Evolutionary conservation across 2,113 vertebrate species (phyloP), one percentile per base, ranked within the genome.

Genomic region (Hydrolagus affinis): DNA sequence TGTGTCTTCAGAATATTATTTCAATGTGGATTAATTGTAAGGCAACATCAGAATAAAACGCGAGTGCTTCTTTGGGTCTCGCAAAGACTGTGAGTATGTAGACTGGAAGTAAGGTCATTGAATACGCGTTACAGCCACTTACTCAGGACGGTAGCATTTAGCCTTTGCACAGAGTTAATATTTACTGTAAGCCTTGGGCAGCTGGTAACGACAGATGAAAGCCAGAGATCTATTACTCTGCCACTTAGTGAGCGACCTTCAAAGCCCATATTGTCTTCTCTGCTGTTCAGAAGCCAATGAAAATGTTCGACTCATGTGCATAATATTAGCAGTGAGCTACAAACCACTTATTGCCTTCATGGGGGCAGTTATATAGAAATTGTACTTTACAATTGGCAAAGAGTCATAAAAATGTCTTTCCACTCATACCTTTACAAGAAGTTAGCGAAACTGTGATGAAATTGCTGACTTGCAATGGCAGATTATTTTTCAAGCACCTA

Each of bases 121-220:
- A 56, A 74, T 74, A 17, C 44, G 72, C 44, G 8, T 56, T 74
- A 74, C 44, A 32, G 10, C 66, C 32, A 68, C 64, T 70, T 68
- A 66, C 32, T 68, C 83, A 70, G 28, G 25, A 70, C 28, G n/a
- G 83, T 44, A 69, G 60, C 83, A 68, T 14, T 68, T 85, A 64
- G 68, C 85, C 32, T 85, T 85, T 85, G 25, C 64, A 85, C 85
- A 70, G 73, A 75, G 73, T 30, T 75, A 75, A 56, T 75, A 75
- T 75, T 75, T 75, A 75, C 17, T 75, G 32, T 74, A 30, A 74
- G 30, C 30, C 8, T 8, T 74, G 15, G 32, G 30, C 70, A 44
- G 85, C 28, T 85, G 85, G 85, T 70, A 68, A 44, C 30, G 28
- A 64, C 85, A 85, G 25, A 68, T 85, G 25, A 85, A 70, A 85